phyloP scores from a whole-genome alignment of 2,888 invertebrate species.

The Diplolepis rosae region DNA sequence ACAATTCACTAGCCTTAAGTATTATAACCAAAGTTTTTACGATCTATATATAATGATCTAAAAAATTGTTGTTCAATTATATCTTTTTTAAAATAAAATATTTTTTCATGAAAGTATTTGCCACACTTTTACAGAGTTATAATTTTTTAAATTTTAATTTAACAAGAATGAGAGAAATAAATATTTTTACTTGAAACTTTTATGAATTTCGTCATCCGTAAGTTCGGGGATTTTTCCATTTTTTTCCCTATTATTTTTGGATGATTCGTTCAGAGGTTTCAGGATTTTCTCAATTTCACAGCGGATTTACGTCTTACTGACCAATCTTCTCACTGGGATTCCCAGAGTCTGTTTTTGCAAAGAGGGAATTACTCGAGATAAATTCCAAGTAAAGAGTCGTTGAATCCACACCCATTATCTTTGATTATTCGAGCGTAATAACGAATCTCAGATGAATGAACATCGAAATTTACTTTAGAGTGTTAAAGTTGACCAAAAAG shows the following conservation, averaged over 20 bases:
- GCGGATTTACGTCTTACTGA: slow-evolving; percentile 15
- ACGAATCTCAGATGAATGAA: neutral
- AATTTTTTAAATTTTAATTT: too few relatives aligned
- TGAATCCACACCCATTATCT: neutral
- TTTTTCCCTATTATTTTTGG: neutral
- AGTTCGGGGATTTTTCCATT: too few relatives aligned
- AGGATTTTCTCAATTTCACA: neutral
- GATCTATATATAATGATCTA: too few relatives aligned
- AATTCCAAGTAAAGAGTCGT: neutral
- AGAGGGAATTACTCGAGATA: slow-evolving; percentile 5
- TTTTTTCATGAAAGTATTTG: too few relatives aligned
- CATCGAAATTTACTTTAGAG: neutral
- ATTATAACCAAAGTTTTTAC: too few relatives aligned
- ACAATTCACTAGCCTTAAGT: too few relatives aligned
- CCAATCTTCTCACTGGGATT: neutral
- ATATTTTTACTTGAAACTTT: too few relatives aligned
- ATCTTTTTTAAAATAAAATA: too few relatives aligned
- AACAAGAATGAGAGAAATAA: too few relatives aligned
- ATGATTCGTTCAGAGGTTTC: neutral
- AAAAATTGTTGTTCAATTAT: too few relatives aligned
- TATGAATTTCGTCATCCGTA: too few relatives aligned
- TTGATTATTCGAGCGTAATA: neutral
- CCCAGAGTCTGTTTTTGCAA: neutral
- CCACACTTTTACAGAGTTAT: too few relatives aligned
- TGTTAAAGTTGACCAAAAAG: neutral